Base-by-base conservation (phyloP, 37 sponge, comb jelly and placozoan genomes). In the Theonella swinhoei region DNA sequence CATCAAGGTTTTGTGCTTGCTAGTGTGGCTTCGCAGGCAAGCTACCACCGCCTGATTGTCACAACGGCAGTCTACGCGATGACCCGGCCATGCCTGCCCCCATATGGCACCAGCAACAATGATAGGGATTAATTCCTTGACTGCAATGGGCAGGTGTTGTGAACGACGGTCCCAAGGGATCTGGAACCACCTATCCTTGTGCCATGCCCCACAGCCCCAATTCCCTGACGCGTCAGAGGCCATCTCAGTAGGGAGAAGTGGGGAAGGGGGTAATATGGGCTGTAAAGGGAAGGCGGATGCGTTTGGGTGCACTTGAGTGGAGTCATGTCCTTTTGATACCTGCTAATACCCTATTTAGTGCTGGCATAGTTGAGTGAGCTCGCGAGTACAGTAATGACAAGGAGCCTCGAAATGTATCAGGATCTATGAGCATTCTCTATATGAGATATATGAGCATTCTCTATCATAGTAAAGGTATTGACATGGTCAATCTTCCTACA, bases 161-260 rank as follows among this genome's bases (percentile, higher is more conserved):
- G 67, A 8, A 26, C 39, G 19, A 20, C 28, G 19, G 28, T 42
- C 54, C 91, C 91, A 91, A 24, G 64, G 76, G 60, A 64, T 4
- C 58, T 91, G 87, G 62, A 91, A 68, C 91, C 87, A 91, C 36
- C 14, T 11, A 22, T 42, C 33, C 25, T 23, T 20, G 20, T 25
- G 26, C 71, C 80, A 85, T 1, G 91, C 91, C 8, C 85, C 85
- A 30, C 90, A 89, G 25, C 85, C 90, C 81, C 77, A 86, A 30
- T 61, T 37, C 14, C 91, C 91, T 34, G 82, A 86, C 28, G 87
- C 91, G 43, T 91, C 87, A n/a, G 72, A 34, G 25, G 82, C 40
- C n/a, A 81, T 35, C n/a, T 19, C 14, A 7, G 28, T 22, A 22
- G 9, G 35, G 0, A 66, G 79, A 3, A 78, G 40, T 24, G 31